Base-by-base conservation (phyloP, 2,888 invertebrate genomes). In the Aphodius sticticus region DNA sequence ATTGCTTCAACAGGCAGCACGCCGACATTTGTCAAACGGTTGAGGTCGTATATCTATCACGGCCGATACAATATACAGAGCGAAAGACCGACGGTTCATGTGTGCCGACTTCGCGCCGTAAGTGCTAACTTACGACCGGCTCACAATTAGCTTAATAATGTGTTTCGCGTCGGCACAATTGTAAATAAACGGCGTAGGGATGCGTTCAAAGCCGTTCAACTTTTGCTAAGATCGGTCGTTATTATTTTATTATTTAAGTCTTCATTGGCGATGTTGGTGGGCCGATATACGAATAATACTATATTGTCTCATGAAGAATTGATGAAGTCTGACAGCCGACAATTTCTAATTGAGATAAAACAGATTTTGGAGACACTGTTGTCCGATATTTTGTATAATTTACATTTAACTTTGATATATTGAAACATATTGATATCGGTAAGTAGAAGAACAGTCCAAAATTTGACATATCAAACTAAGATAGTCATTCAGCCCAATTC, bases 91-190 rank as follows among this genome's bases (percentile, higher is more conserved):
- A 16, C 37, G 74, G 74, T 85, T 85, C 84, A 82, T 82, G 81
- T 84, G 82, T 84, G 85, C 86, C 85, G 86, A 86, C 86, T 86
- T 84, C 84, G 81, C 87, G 84, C 87, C 84, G 86, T 85, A 87
- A 87, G 88, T 88, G 88, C 87, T 88, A 88, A 88, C 86, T 88
- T 88, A 88, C 87, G 87, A 86, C 74, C 85, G 84, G 83, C 82
- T 85, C 86, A 87, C 87, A 88, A 88, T 88, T 88, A 88, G 87
- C 84, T 86, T 87, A 86, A 87, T 87, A 87, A 86, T 87, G 86
- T 87, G 86, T 86, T 85, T 85, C 74, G 86, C 85, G 86, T 84
- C 85, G 83, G 84, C 84, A 85, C 84, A 83, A 81, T 80, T 77
- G 74, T 12, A 53, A 53, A 1, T 53, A 53, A 53, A 53, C 53